Conservation (phyloP, 2,113 vertebrate genomes). For the Chaetura pelagica region DNA sequence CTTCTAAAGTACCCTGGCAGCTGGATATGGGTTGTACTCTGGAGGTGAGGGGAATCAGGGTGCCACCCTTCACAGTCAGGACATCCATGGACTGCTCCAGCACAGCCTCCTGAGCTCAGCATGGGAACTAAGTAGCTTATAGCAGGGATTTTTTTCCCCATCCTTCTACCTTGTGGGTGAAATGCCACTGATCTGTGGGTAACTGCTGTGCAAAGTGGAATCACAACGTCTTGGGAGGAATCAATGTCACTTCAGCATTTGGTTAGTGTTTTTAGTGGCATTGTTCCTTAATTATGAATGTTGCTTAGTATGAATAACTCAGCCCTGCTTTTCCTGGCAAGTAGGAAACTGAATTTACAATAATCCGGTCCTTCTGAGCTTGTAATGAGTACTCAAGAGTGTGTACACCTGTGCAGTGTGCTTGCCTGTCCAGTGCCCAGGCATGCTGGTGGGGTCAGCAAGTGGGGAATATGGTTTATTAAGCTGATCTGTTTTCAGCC, state of each 20-base stretch:
- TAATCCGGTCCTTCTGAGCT: background rate
- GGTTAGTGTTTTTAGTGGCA: background rate
- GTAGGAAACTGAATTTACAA: background rate
- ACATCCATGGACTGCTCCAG: background rate
- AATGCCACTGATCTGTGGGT: background rate
- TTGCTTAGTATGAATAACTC: background rate
- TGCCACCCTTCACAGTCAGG: background rate
- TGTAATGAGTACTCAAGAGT: background rate
- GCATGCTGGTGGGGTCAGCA: background rate
- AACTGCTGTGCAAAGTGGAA: background rate
- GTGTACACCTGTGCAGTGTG: background rate
- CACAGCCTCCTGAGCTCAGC: rapidly evolving
- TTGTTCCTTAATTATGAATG: background rate
- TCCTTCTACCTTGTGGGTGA: background rate
- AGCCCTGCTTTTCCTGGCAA: background rate
- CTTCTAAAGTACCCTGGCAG: background rate
- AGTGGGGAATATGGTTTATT: background rate
- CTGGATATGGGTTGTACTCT: background rate
- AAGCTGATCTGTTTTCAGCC: background rate
- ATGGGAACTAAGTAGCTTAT: background rate
- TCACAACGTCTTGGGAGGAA: background rate
- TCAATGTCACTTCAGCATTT: background rate
- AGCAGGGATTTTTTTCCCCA: background rate
- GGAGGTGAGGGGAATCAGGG: background rate
- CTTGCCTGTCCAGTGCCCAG: background rate